These are phyloP conservation scores for Lycodopsis pacificus DNA, from an alignment of 2,797 vertebrate genomes.

Conservation along the genomic window DNA sequence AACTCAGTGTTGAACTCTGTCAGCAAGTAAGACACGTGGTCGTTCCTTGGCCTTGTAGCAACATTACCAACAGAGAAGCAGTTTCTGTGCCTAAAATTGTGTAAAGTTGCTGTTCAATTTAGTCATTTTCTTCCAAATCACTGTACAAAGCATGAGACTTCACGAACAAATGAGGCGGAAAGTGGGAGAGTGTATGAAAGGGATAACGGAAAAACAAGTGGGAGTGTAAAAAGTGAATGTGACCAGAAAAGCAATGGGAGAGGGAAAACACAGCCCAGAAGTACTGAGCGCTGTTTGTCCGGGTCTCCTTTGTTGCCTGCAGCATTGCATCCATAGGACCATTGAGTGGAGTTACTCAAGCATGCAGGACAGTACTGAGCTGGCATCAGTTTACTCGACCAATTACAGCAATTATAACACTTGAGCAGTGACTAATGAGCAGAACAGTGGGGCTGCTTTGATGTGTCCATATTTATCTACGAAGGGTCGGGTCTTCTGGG, in stretches of 20 bases:
- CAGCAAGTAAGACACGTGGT: not conserved
- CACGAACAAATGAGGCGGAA: not conserved
- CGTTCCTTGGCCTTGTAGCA: not conserved
- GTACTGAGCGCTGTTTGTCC: slow-evolving; percentile 39
- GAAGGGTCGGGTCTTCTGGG: not conserved
- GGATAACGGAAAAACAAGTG: slow-evolving; percentile 9
- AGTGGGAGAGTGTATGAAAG: not conserved
- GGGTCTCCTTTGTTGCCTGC: slow-evolving; percentile 52
- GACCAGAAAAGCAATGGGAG: slow-evolving; percentile 55
- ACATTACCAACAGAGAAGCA: too few species aligned
- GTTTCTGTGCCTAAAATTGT: not conserved
- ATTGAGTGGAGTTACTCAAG: slow-evolving; percentile 68
- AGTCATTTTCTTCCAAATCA: not conserved
- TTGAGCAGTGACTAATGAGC: slow-evolving; percentile 49
- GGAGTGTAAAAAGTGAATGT: slow-evolving; percentile 52
- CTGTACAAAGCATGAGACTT: not conserved
- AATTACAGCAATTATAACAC: slow-evolving; percentile 65
- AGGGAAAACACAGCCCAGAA: slow-evolving; percentile 4
- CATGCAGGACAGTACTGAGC: slow-evolving; percentile 46
- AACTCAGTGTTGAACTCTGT: not conserved
- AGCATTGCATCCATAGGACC: slow-evolving; percentile 38
- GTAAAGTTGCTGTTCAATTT: not conserved
- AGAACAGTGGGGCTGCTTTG: slow-evolving; percentile 31
- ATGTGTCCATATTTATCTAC: slow-evolving; percentile 15
- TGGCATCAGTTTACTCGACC: slow-evolving; percentile 53